Conservation (phyloP, 2,888 invertebrate species). For the Lordiphosa fenestrarum region DNA sequence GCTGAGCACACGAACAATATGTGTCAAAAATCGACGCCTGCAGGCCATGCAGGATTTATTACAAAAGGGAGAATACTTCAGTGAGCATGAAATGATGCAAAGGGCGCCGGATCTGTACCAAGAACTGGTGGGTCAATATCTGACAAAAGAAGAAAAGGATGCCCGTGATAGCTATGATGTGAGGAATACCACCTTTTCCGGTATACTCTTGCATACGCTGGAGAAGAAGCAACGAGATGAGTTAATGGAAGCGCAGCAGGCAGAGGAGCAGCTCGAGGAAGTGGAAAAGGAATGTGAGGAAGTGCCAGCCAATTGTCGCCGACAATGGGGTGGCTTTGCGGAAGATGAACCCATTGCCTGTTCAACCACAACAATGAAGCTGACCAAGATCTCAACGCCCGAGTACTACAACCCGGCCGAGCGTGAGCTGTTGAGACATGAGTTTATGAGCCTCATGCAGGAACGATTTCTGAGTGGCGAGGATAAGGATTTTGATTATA, state of each 20-base stretch:
- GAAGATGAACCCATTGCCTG: constrained; percentile 78
- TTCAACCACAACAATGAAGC: constrained; percentile 39
- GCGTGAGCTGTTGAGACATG: constrained; percentile 86
- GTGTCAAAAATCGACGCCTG: constrained; percentile 89
- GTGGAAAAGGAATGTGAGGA: constrained; percentile 57
- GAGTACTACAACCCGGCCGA: constrained; percentile 81
- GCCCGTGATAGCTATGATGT: constrained; percentile 84
- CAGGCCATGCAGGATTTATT: constrained; percentile 89
- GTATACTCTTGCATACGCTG: constrained; percentile 89
- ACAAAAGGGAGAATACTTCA: constrained; percentile 87
- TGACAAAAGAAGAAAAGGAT: constrained; percentile 88
- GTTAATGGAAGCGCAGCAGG: constrained; percentile 76
- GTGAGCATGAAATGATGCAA: constrained; percentile 95
- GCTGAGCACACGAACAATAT: constrained; percentile 82
- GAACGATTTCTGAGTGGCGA: constrained; percentile 90
- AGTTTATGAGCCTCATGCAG: constrained; percentile 92
- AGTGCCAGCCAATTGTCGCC: constrained; percentile 71
- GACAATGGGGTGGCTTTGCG: constrained; percentile 83
- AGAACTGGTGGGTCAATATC: constrained; percentile 92
- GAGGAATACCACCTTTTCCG: constrained; percentile 84
- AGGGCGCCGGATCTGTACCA: constrained; percentile 94
- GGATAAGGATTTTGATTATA: constrained; percentile 91
- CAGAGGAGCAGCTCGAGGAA: constrained; percentile 19
- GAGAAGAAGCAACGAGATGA: constrained; percentile 86
- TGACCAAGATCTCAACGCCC: constrained; percentile 34